Conservation (phyloP, 2,113 vertebrate genomes). For the Ciconia boyciana region DNA sequence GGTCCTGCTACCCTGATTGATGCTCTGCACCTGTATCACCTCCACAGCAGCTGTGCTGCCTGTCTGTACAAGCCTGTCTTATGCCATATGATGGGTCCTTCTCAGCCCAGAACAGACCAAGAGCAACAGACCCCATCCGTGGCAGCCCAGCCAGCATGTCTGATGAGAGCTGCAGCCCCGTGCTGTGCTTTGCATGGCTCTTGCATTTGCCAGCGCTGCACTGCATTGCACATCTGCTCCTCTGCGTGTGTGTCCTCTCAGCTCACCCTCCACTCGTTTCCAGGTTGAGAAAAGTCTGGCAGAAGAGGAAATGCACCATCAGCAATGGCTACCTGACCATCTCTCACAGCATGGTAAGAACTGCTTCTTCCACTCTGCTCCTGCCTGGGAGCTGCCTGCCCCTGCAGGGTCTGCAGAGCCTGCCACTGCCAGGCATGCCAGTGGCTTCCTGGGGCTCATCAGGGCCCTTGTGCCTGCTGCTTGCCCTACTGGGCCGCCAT, state of each 20-base stretch:
- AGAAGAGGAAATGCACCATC: conserved; percentile 74
- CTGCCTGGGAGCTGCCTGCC: neutral
- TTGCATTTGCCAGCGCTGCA: neutral
- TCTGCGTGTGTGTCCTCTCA: accelerated
- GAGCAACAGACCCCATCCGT: accelerated
- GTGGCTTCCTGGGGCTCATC: neutral
- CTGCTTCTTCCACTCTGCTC: neutral
- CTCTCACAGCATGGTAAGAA: conserved; percentile 71
- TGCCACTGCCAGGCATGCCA: neutral
- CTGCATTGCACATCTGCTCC: neutral
- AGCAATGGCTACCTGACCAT: conserved; percentile 77
- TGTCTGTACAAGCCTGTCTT: neutral
- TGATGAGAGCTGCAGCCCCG: neutral
- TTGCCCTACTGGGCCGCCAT: neutral
- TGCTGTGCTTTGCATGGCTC: neutral
- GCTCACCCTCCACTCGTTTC: neutral
- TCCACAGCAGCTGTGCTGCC: neutral
- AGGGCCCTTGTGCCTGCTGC: neutral
- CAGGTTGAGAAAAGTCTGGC: conserved; percentile 78
- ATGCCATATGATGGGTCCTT: too few species aligned
- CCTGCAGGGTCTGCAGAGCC: neutral
- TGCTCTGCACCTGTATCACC: neutral
- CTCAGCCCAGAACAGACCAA: neutral
- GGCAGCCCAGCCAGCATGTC: neutral
- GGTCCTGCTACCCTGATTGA: neutral